Conservation (phyloP, 1,140 invertebrate species). For the Whitmania pigra region DNA sequence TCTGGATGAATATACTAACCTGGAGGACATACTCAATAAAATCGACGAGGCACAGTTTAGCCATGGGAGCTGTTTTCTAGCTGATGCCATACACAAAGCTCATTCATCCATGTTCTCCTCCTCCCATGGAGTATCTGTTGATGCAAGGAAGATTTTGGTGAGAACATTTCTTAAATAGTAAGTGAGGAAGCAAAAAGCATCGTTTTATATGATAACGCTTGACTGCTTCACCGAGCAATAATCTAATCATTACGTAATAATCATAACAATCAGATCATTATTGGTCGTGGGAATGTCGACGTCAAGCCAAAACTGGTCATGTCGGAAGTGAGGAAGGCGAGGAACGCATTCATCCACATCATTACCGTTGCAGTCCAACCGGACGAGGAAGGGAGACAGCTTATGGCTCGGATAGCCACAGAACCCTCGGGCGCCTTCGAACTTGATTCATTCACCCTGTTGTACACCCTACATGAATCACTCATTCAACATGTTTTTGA, state of each 20-base stretch:
- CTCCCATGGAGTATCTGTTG: slow-evolving; percentile 8
- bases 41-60: slow-evolving; percentile 19
- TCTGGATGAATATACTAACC: slow-evolving; percentile 13
- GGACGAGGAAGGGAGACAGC: background rate
- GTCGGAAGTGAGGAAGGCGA: slow-evolving; percentile 8
- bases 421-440: slow-evolving; percentile 14
- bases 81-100: slow-evolving; percentile 20
- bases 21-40: background rate
- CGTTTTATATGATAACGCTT: too few relatives aligned
- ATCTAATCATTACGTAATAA: too few relatives aligned
- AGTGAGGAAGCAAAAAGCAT: too few relatives aligned
- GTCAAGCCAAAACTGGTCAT: slow-evolving; percentile 1
- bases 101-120: slow-evolving; percentile 11
- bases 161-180: background rate
- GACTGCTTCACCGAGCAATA: too few relatives aligned
- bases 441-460: background rate
- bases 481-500: slow-evolving; percentile 19
- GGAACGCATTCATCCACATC: slow-evolving; percentile 15
- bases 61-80: slow-evolving; percentile 17
- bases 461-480: background rate
- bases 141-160: slow-evolving; percentile 20
- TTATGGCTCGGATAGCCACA: slow-evolving; percentile 15
- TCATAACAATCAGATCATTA: background rate
- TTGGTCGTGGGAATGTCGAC: slow-evolving; percentile 15
- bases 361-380: slow-evolving; percentile 16